Conservation (phyloP, 2,113 vertebrate species). For the Rhinoptilus africanus region DNA sequence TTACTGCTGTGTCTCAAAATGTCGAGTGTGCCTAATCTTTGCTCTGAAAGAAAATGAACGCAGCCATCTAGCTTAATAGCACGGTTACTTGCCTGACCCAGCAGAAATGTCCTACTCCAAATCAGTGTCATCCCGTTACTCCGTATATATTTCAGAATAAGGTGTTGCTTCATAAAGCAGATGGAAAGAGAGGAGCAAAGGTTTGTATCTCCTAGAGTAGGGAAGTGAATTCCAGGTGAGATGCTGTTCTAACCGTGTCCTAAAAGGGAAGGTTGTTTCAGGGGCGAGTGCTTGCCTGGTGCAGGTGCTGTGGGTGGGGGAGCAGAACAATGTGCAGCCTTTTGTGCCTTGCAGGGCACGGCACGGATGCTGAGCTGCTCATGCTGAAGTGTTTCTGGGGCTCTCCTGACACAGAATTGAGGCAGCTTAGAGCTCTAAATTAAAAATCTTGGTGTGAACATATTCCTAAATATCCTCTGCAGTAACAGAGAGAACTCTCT, state of each 20-base stretch:
- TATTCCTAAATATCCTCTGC: not conserved
- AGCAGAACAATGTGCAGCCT: not conserved
- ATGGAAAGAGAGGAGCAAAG: not conserved
- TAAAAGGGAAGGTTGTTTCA: not conserved
- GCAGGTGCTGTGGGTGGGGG: not conserved
- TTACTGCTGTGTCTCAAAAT: not conserved
- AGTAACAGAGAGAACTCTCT: not conserved
- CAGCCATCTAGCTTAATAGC: not conserved
- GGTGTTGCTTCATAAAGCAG: not conserved
- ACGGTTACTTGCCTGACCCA: not conserved
- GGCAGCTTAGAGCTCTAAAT: not conserved
- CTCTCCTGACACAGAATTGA: not conserved
- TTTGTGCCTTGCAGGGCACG: not conserved
- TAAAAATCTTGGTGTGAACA: not conserved
- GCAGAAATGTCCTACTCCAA: not conserved
- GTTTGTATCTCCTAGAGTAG: not conserved
- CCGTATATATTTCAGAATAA: not conserved
- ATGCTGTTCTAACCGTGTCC: not conserved
- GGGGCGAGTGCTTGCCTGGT: not conserved
- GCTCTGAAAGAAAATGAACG: not conserved
- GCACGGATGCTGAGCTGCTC: not conserved
- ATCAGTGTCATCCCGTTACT: not conserved
- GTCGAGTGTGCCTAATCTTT: not conserved
- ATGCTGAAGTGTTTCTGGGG: not conserved
- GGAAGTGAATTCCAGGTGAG: not conserved